A percentile compares a stretch with the other conserved stretches of the same genome.
Conservation (phyloP, 2,797 vertebrate species). For the Menidia menidia region DNA sequence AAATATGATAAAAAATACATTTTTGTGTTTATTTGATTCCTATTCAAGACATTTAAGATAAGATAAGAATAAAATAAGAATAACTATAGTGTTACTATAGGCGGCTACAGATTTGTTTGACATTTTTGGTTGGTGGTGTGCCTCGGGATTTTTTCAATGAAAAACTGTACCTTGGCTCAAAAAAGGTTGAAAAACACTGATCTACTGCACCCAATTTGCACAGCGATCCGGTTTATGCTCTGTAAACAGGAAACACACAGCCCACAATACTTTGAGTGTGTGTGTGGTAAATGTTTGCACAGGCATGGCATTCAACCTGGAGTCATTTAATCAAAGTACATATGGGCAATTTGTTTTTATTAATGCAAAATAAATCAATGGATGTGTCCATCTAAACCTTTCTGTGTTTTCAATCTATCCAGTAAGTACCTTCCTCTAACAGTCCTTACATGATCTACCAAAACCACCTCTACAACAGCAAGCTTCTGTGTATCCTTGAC, state of each 20-base stretch:
- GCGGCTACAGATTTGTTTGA: too few relatives aligned
- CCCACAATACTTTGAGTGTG: slow-evolving; percentile 29
- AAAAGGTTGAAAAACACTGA: too few relatives aligned
- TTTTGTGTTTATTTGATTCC: too few relatives aligned
- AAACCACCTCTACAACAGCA: slow-evolving; percentile 46
- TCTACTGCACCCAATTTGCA: slow-evolving; percentile 28
- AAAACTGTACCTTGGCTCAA: too few relatives aligned
- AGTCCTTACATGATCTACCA: slow-evolving; percentile 36
- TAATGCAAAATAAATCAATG: slow-evolving; percentile 47
- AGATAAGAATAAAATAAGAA: too few relatives aligned
- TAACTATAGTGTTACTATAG: too few relatives aligned
- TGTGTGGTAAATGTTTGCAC: slow-evolving; percentile 41
- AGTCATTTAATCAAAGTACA: slow-evolving; percentile 22
- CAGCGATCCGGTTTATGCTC: slow-evolving; percentile 26
- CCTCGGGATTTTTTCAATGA: too few relatives aligned
- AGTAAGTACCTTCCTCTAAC: slow-evolving; percentile 20
- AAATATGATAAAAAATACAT: too few relatives aligned
- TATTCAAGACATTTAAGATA: too few relatives aligned
- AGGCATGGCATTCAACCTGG: slow-evolving; percentile 28
- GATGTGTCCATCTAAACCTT: slow-evolving; percentile 46
- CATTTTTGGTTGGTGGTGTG: too few relatives aligned
- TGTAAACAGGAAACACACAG: slow-evolving; percentile 33
- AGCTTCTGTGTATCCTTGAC: slow-evolving; percentile 44
- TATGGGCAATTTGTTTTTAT: slow-evolving; percentile 59
- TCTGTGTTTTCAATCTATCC: slow-evolving; percentile 22